A percentile compares a stretch with the other conserved stretches of the same genome.
Conservation (phyloP, 2,113 vertebrate species). For the Chaetorhynchus papuensis region DNA sequence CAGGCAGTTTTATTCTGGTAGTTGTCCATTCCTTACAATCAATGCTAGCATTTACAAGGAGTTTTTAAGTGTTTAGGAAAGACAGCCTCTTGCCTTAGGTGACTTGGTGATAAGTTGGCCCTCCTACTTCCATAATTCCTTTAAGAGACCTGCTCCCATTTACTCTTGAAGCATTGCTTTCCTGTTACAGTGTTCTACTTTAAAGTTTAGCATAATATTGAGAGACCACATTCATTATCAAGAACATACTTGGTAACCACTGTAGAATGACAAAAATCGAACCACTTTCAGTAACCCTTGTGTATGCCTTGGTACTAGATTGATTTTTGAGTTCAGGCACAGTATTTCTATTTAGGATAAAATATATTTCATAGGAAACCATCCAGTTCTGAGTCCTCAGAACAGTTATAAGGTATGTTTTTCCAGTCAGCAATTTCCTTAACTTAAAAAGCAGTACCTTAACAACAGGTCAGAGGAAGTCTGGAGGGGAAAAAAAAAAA, state of each 20-base stretch:
- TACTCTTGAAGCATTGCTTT: neutral
- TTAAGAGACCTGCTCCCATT: neutral
- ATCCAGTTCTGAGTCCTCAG: neutral
- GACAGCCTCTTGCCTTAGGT: neutral
- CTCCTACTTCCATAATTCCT: neutral
- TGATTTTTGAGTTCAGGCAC: neutral
- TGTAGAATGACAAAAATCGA: neutral
- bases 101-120: neutral
- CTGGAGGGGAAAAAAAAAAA: neutral
- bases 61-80: slow-evolving; percentile 6
- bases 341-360: neutral
- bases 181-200: neutral
- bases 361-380: neutral
- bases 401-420: neutral
- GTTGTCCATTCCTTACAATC: neutral
- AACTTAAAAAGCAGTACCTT: neutral
- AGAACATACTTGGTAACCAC: neutral
- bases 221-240: neutral
- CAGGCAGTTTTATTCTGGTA: slow-evolving; percentile 16
- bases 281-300: neutral
- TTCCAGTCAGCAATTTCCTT: neutral
- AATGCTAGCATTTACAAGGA: slow-evolving; percentile 12
- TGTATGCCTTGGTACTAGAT: neutral
- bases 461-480: neutral
- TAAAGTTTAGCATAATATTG: neutral